Evolutionary conservation across 1,140 invertebrate species (phyloP), one percentile per base, ranked within the genome.

Genomic region (Steinernema khuongi): DNA sequence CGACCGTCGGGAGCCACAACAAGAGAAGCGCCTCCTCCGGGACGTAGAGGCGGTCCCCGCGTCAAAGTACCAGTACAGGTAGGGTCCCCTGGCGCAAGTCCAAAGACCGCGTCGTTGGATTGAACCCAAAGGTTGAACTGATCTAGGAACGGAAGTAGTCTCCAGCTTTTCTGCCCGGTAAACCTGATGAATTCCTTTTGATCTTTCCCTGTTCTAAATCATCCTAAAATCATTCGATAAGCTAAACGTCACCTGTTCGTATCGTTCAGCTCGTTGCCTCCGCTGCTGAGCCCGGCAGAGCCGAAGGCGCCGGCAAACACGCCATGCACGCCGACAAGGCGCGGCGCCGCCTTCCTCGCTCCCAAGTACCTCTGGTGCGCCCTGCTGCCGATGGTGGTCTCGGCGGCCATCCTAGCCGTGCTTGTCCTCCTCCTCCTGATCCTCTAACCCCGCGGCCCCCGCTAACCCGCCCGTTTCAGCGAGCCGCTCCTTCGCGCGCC

Each of bases 351-450:
- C 7, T 60, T 60, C 19, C 26, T 60, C 50, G 50, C 14, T 4
- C 50, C 50, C 7, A 60, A 60, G 26, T 60, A 60, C 50, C 50
- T 60, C 50, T 60, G 50, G 50, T 60, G 50, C 50, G 50, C 50
- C 26, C 50, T 60, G 11, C 14, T 60, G 50, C 50, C 50, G 11
- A 60, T 60, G 50, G 2, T 60, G 4, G 50, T 60, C 4, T 14
- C 50, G 11, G 14, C 50, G 11, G 50, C 19, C 7, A 60, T 60
- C 50, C 50, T 60, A 14, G 50, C 50, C 50, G 50, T 60, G 50
- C 19, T 60, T 7, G 26, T 60, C 50, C 4, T 2, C 11, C 50
- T 60, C 50, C 50, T 60, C 50, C 50, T 60, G 2, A 22, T 60
- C 50, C 50, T 60, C 50, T 60, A 60, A 60, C 50, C 50, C 22